Conservation (phyloP, 2,113 vertebrate genomes). For the Toxostoma redivivum region DNA sequence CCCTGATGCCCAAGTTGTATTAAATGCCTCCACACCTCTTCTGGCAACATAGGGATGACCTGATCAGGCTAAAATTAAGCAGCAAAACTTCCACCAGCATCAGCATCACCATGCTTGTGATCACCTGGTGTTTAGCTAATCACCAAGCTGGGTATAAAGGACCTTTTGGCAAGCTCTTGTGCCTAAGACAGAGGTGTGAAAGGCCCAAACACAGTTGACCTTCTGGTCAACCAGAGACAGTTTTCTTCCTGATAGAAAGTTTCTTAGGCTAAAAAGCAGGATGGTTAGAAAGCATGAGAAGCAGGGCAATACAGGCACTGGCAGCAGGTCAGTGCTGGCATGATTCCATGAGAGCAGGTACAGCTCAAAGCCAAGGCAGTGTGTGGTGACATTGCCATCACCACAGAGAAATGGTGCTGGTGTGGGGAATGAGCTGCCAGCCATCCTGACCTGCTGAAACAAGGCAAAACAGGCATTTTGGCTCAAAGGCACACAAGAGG, state of each 20-base stretch:
- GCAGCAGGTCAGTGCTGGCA: neutral
- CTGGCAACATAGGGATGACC: neutral
- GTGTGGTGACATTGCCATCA: rapidly evolving
- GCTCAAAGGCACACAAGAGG: neutral
- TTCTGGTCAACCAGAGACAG: neutral
- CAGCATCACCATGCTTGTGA: neutral
- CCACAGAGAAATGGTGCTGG: rapidly evolving
- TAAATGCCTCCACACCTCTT: neutral
- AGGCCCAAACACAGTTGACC: neutral
- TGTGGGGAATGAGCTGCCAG: rapidly evolving
- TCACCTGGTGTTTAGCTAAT: neutral
- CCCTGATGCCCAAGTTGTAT: neutral
- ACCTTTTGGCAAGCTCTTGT: neutral
- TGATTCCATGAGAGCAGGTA: neutral
- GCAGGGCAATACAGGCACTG: neutral
- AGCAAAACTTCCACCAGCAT: neutral
- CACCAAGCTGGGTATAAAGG: neutral
- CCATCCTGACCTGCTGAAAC: neutral
- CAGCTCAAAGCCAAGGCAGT: neutral
- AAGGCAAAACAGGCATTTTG: neutral
- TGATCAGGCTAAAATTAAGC: neutral
- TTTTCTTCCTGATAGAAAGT: neutral
- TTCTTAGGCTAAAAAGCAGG: neutral
- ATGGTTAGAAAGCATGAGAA: neutral
- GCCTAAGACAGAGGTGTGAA: neutral